These are phyloP conservation scores for Rotaria socialis DNA, from an alignment of 2,888 invertebrate species.

Conservation along the genomic window DNA sequence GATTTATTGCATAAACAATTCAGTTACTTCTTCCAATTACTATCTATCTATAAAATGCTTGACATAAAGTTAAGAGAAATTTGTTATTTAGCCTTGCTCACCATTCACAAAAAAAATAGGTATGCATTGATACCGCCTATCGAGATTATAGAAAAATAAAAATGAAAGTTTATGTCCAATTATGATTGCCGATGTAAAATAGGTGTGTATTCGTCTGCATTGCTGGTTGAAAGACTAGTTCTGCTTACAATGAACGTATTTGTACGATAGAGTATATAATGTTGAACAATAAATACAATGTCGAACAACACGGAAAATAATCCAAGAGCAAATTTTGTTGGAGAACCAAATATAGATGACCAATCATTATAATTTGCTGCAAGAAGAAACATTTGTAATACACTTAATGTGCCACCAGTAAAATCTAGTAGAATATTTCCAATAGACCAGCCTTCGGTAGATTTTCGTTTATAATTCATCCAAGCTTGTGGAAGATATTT, in stretches of 20 bases:
- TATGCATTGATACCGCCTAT: too few relatives aligned
- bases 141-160: too few relatives aligned
- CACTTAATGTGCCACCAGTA: slow-evolving; percentile 83
- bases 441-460: slow-evolving; percentile 96
- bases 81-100: too few relatives aligned
- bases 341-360: slow-evolving; percentile 90
- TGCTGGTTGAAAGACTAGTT: not conserved
- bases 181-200: not conserved
- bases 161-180: not conserved
- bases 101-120: too few relatives aligned
- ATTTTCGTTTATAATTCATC: slow-evolving; percentile 90
- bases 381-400: slow-evolving; percentile 90
- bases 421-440: slow-evolving; percentile 94
- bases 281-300: slow-evolving; percentile 90
- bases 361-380: slow-evolving; percentile 78
- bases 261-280: slow-evolving; percentile 76
- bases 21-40: too few relatives aligned
- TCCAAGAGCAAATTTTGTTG: slow-evolving; percentile 93
- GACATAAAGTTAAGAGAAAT: too few relatives aligned
- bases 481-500: slow-evolving; percentile 98
- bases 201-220: not conserved
- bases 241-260: not conserved
- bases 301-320: slow-evolving; percentile 93
- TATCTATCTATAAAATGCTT: too few relatives aligned
- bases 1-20: too few relatives aligned